Conservation (phyloP, 2,797 vertebrate species). For the Dermochelys coriacea region DNA sequence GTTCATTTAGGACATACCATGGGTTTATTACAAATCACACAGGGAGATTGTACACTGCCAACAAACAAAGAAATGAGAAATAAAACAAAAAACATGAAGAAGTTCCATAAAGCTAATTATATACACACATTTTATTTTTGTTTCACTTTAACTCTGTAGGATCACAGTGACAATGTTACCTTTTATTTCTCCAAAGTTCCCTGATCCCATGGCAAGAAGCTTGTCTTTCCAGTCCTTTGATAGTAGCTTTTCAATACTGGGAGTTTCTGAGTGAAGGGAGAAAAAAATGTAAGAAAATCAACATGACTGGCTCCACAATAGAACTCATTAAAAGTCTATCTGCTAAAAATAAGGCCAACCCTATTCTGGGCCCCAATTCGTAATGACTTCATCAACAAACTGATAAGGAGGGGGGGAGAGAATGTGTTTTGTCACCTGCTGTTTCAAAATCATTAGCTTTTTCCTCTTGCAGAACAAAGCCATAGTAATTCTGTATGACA, state of each 20-base stretch:
- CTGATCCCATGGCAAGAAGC: constrained; percentile 99
- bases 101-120: not conserved
- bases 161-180: constrained; percentile 83
- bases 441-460: constrained; percentile 98
- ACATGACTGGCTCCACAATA: constrained; percentile 92
- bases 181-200: constrained; percentile 99
- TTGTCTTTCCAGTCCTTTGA: constrained; percentile 99
- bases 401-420: constrained; percentile 80
- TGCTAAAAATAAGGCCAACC: constrained; percentile 92
- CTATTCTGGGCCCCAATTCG: constrained; percentile 81
- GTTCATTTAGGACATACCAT: constrained; percentile 16
- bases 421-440: constrained; percentile 94
- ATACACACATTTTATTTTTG: constrained; percentile 41
- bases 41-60: constrained; percentile 14
- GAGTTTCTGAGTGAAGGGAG: constrained; percentile 89
- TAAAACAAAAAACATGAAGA: not conserved
- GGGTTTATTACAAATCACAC: constrained; percentile 34
- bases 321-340: constrained; percentile 96
- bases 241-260: constrained; percentile 98
- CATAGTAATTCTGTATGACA: constrained; percentile 93
- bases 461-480: constrained; percentile 93
- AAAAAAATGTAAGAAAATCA: constrained; percentile 82
- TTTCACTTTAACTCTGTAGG: constrained; percentile 46
- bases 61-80: constrained; percentile 1
- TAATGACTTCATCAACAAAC: constrained; percentile 96